Evolutionary conservation across 2,113 vertebrate species (phyloP).

Genomic region (Myrmecobius fasciatus): DNA sequence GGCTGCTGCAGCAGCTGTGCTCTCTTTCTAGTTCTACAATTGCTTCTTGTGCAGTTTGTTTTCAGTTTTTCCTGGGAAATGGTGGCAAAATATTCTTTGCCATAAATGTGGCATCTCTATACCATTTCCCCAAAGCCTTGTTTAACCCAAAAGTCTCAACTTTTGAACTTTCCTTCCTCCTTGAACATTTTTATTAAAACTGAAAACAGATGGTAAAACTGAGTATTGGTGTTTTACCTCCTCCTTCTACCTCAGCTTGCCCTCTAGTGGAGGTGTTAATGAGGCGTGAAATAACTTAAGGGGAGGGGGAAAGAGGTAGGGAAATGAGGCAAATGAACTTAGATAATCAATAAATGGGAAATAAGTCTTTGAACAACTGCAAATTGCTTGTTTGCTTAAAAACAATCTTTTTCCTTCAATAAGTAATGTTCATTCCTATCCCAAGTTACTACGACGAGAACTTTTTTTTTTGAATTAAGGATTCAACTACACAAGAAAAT

Average conservation of each 20-base stretch:
- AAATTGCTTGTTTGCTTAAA: not conserved
- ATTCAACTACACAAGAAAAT: not conserved
- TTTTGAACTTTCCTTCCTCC: constrained; percentile 37
- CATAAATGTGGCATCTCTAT: not conserved
- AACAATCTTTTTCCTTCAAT: not conserved
- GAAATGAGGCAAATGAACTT: not conserved
- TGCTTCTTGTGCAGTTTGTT: constrained; percentile 15
- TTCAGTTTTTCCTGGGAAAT: constrained; percentile 13
- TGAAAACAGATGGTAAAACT: not conserved
- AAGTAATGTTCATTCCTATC: not conserved
- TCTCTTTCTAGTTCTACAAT: constrained; percentile 18
- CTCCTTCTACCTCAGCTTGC: constrained; percentile 43
- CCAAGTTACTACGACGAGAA: not conserved
- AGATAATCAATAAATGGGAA: not conserved
- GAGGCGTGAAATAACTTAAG: not conserved
- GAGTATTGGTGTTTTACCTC: not conserved
- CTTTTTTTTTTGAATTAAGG: no score
- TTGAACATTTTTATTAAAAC: constrained; percentile 21
- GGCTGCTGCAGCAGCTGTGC: not conserved
- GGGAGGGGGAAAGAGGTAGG: not conserved
- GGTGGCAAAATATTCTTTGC: not conserved
- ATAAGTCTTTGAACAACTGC: not conserved
- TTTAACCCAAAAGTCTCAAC: not conserved
- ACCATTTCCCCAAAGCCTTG: constrained; percentile 4
- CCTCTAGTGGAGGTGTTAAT: constrained; percentile 60